Evolutionary conservation across 2,888 invertebrate genomes (phyloP), one percentile per base, ranked within the genome.

Genomic region (Achlya flavicornis): DNA sequence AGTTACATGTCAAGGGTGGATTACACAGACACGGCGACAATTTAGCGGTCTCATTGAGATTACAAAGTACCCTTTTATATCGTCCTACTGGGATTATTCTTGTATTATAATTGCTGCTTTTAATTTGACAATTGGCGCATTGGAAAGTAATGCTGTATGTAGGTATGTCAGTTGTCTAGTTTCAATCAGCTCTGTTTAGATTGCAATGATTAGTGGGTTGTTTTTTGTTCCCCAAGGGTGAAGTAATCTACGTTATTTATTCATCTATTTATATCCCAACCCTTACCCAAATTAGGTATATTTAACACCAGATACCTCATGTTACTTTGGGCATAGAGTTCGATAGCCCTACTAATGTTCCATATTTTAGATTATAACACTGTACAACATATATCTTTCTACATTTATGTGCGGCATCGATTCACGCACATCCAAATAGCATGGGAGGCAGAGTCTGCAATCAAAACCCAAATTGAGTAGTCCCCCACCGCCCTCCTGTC

Each of bases 381-480:
- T 26, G 26, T 26, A 26, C 26, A 26, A 26, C 26, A 26, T 26
- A 26, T 26, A 26, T 26, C 26, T 26, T 1, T 1, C 46, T 46
- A 46, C n/a, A 46, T 46, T n/a, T 46, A 46, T n/a, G n/a, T n/a
- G 6, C 14, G n/a, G n/a, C n/a, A 46, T 46, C n/a, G 46, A n/a
- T 46, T 46, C 46, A n/a, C 46, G n/a, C n/a, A 46, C 46, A 41
- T 41, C 41, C 41, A 41, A 41, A 41, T 41, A 12, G 41, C n/a
- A n/a, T 6, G 46, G 46, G 46, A 46, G 61, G 62, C 58, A 58
- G 61, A 64, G 35, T 58, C 33, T 41, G 57, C 63, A 61, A 61
- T 61, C 65, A 53, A 53, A 58, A 63, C 59, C 11, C 61, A 60
- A 62, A 63, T 57, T 58, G 38, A 14, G 32, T 41, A 19, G 61